These are phyloP conservation scores for Nemotelus nigrinus DNA, from an alignment of 2,888 invertebrate genomes.

Conservation along the genomic window DNA sequence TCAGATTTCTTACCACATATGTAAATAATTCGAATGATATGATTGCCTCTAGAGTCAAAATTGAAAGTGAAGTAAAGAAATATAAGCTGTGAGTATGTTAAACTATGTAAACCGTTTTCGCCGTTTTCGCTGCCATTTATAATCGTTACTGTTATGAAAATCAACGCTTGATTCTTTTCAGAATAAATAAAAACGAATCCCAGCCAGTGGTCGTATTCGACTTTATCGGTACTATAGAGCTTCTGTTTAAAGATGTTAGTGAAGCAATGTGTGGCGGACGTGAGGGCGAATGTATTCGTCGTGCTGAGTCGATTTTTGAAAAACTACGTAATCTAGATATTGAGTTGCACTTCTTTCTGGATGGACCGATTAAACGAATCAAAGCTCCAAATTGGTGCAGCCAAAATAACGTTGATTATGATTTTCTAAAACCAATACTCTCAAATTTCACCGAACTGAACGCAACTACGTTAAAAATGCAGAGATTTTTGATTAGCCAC, in stretches of 20 bases:
- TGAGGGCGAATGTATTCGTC: conserved; percentile 19
- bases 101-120: too few species aligned
- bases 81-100: too few species aligned
- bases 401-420: conserved; percentile 43
- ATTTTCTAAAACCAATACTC: conserved; percentile 24
- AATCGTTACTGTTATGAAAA: too few species aligned
- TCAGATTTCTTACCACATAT: too few species aligned
- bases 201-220: conserved; percentile 47
- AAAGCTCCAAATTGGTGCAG: conserved; percentile 37
- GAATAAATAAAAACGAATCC: conserved; percentile 29
- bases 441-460: conserved; percentile 33
- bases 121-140: too few species aligned
- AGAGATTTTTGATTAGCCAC: conserved; percentile 30
- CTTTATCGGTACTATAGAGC: conserved; percentile 41
- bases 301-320: conserved; percentile 33
- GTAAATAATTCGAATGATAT: too few species aligned
- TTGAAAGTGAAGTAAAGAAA: too few species aligned
- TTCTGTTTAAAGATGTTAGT: conserved; percentile 4
- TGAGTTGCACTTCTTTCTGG: conserved; percentile 46
- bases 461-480: neutral
- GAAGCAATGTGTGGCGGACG: conserved; percentile 47
- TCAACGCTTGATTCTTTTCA: neutral
- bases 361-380: conserved; percentile 48
- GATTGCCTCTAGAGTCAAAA: too few species aligned
- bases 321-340: conserved; percentile 43